phyloP scores from a whole-genome alignment of 2,888 invertebrate species.

The Parascotia fuliginaria region DNA sequence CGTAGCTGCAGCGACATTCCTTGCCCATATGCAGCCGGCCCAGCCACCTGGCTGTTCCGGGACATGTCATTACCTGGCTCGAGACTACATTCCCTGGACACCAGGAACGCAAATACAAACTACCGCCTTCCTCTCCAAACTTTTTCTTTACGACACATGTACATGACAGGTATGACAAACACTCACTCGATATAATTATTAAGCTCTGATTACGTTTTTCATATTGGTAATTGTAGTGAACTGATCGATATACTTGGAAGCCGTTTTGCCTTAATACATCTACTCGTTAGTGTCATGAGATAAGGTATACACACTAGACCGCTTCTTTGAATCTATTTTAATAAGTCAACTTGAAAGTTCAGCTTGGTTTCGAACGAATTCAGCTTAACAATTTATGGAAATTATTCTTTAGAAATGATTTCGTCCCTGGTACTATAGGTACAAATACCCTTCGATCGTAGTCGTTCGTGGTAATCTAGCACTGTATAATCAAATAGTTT shows the following conservation, averaged over 20 bases:
- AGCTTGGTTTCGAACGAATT: not conserved
- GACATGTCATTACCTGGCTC: constrained; percentile 65
- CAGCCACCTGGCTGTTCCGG: constrained; percentile 76
- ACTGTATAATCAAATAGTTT: constrained; percentile 17
- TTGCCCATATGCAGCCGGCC: constrained; percentile 73
- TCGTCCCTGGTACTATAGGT: constrained; percentile 21
- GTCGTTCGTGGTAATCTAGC: constrained; percentile 8
- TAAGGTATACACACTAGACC: constrained; percentile 13
- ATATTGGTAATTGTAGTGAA: constrained; percentile 42
- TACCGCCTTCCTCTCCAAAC: constrained; percentile 63
- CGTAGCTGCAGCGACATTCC: constrained; percentile 68
- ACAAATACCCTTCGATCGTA: constrained; percentile 22
- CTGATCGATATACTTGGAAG: constrained; percentile 33
- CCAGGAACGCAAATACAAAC: constrained; percentile 68
- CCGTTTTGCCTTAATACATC: constrained; percentile 29
- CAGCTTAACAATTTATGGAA: not conserved
- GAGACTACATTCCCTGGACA: constrained; percentile 71
- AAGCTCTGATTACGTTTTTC: constrained; percentile 48
- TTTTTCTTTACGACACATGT: constrained; percentile 61
- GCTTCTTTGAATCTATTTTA: constrained; percentile 5
- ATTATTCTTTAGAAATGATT: constrained; percentile 1
- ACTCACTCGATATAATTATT: constrained; percentile 50
- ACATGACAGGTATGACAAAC: constrained; percentile 53
- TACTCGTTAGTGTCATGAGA: constrained; percentile 20
- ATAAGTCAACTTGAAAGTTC: constrained; percentile 4